A percentile compares a stretch with the other conserved stretches of the same genome.
These are phyloP conservation scores for Gorsachius goisagi DNA, from an alignment of 2,113 vertebrate genomes.

Conservation along the genomic window DNA sequence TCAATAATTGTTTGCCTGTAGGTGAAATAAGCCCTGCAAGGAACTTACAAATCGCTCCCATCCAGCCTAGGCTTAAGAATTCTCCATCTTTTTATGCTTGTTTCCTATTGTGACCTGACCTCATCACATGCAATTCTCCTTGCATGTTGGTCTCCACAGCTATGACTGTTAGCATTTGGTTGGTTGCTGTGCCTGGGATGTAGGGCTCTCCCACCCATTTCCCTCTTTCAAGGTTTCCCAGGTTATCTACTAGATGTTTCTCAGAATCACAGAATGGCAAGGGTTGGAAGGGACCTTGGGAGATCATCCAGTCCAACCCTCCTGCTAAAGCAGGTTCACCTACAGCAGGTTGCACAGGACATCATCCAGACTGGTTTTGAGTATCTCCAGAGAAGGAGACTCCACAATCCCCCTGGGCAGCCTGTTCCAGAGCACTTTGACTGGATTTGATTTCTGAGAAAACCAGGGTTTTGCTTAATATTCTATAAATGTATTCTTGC, in stretches of 20 bases:
- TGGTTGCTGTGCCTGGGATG: not conserved
- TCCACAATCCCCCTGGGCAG: too few species aligned
- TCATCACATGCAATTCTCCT: not conserved
- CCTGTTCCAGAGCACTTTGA: not conserved
- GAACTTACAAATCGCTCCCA: not conserved
- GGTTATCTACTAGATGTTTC: not conserved
- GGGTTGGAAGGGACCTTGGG: too few species aligned
- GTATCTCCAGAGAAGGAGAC: too few species aligned
- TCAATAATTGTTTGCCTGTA: rapidly evolving
- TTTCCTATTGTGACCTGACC: not conserved
- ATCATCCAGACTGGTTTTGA: too few species aligned
- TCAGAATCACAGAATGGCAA: too few species aligned
- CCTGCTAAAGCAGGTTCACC: too few species aligned
- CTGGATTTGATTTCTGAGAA: not conserved
- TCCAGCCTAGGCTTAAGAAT: not conserved
- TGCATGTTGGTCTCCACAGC: not conserved
- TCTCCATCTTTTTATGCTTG: not conserved
- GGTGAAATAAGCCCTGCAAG: not conserved
- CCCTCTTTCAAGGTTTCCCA: not conserved
- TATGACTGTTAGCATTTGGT: not conserved
- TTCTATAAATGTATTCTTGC: not conserved
- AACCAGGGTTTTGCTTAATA: not conserved
- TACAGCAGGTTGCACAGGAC: too few species aligned
- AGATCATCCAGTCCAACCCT: too few species aligned
- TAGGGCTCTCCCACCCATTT: not conserved